Base-by-base conservation (phyloP, 2,113 vertebrate species). In the Bombycilla garrulus region DNA sequence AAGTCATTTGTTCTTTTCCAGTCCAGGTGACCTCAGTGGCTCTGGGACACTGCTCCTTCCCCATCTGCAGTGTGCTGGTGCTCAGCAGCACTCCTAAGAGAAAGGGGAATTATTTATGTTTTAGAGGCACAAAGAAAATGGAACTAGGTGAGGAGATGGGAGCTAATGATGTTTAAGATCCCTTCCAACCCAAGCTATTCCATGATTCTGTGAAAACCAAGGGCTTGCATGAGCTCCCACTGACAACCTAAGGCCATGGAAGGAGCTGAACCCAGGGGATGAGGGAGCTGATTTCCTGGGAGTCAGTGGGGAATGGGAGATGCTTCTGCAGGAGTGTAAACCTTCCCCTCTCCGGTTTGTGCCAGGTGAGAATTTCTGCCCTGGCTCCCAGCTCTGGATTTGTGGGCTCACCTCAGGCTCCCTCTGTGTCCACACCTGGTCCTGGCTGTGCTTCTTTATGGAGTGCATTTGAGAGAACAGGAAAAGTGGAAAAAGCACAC, bases 361-460 rank as follows among this genome's bases (percentile, higher is more conserved):
- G 58, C 56, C 69, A 66, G 51, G 9, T 58, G 35, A 42, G 88
- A 22, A 35, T 83, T 89, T 50, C 72, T 58, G 61, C 35, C 53
- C 53, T n/a, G 47, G 10, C 36, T 76, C 42, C n/a, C 25, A 17
- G 69, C 64, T 50, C 33, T 74, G 74, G 22, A 3, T 35, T 36
- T 0, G 0, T 44, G 47, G 53, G 45, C 47, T 70, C 24, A 25
- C 2, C 1, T 31, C 29, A 81, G 45, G 15, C 57, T 24, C 0
- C 50, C 14, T 24, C 31, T 20, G 35, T 47, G 64, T 33, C 50
- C 22, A 11, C 28, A 8, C 12, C 29, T 79, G 25, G 8, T 64
- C 48, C 70, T 71, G n/a, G 25, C 42, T 58, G 1, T 62, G 23
- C 50, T 83, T 54, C 48, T 47, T 45, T 16, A 6, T 45, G 51